Evolutionary conservation across 2,113 vertebrate genomes (phyloP).

Genomic region (Solea solea): DNA sequence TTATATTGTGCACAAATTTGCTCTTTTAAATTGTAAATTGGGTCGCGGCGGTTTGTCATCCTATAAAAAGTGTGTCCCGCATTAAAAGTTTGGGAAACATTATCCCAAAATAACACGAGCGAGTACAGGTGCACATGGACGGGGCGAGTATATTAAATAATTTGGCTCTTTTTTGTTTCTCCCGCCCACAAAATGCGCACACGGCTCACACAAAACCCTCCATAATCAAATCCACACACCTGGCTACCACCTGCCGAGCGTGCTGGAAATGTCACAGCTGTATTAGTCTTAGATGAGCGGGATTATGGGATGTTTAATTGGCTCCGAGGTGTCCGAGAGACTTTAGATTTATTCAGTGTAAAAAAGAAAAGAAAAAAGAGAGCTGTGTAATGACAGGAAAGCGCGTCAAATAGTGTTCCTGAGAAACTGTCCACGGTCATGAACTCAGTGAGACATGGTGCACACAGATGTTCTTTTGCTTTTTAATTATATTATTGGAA

Average conservation of each 20-base stretch:
- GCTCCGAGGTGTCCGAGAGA: constrained; percentile 36
- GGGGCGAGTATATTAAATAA: too few relatives aligned
- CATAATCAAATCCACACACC: constrained; percentile 61
- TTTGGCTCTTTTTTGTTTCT: too few relatives aligned
- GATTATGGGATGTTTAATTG: constrained; percentile 74
- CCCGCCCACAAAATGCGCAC: not conserved
- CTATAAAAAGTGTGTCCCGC: too few relatives aligned
- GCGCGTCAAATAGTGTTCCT: not conserved
- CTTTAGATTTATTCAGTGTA: constrained; percentile 24
- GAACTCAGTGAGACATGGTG: constrained; percentile 19
- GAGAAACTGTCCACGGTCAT: not conserved
- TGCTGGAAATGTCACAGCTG: constrained; percentile 61
- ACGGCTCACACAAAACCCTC: constrained; percentile 5
- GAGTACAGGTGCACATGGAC: too few relatives aligned
- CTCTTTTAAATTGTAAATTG: too few relatives aligned
- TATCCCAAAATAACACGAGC: too few relatives aligned
- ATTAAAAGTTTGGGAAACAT: too few relatives aligned
- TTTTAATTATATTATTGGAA: constrained; percentile 6
- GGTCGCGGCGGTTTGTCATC: too few relatives aligned
- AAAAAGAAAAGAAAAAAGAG: constrained; percentile 3
- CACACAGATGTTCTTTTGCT: constrained; percentile 8
- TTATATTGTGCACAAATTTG: too few relatives aligned
- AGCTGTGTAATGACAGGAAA: constrained; percentile 17
- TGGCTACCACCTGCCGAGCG: constrained; percentile 61
- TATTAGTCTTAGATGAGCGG: constrained; percentile 59